Conservation (phyloP, 2,888 invertebrate genomes). For the Amiota communis region DNA sequence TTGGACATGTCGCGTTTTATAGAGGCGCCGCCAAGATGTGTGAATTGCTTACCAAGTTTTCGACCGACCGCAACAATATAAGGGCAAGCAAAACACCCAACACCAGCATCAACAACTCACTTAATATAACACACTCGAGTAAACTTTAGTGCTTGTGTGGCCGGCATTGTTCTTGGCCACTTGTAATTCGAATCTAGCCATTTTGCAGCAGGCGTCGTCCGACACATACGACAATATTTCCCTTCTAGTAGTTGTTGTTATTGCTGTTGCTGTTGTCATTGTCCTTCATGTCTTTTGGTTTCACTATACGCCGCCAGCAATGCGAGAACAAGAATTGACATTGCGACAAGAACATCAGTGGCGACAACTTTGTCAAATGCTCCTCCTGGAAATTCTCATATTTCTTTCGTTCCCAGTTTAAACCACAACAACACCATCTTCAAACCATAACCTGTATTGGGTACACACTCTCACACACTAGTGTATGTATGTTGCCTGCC, state of each 20-base stretch:
- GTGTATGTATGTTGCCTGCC: no score
- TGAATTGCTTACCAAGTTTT: no score
- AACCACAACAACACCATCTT: no score
- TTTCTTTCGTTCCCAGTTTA: conserved; percentile 44
- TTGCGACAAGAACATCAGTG: conserved; percentile 36
- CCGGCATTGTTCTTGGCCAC: neutral
- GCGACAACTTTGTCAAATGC: conserved; percentile 23
- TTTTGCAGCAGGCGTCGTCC: conserved; percentile 41
- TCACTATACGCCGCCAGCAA: no score
- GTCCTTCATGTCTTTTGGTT: conserved; percentile 19
- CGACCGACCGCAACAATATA: no score
- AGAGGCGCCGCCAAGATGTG: no score
- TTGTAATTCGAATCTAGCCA: conserved; percentile 54
- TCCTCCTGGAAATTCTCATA: conserved; percentile 47
- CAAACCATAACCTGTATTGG: neutral
- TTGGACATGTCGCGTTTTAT: no score
- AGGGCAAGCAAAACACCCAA: no score
- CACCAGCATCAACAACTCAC: conserved; percentile 37
- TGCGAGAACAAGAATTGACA: conserved; percentile 16
- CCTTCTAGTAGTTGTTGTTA: neutral
- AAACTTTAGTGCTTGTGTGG: neutral
- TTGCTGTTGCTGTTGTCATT: neutral
- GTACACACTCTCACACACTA: no score
- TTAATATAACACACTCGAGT: no score
- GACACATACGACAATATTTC: neutral